Conservation (phyloP, 2,888 invertebrate species). For the Drosophila rubida region DNA sequence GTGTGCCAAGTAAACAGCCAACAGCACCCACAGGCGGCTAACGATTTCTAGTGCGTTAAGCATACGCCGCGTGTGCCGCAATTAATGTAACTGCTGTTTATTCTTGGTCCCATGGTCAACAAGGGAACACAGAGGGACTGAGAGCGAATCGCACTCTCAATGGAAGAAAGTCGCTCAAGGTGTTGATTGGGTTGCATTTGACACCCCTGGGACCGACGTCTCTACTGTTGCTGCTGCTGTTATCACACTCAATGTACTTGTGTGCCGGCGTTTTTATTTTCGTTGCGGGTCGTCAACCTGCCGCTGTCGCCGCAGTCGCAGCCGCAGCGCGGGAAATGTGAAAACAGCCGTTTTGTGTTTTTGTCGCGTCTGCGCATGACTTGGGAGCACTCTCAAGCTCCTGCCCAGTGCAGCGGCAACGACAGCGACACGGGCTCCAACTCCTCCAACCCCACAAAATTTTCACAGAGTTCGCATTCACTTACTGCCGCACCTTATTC, state of each 20-base stretch:
- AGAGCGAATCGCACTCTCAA: background rate
- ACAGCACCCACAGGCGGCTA: constrained; percentile 22
- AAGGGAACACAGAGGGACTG: background rate
- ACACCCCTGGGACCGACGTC: background rate
- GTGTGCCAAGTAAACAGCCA: constrained; percentile 48
- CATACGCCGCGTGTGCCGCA: constrained; percentile 61
- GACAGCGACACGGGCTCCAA: constrained; percentile 47
- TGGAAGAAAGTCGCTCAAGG: constrained; percentile 6
- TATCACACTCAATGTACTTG: constrained; percentile 22
- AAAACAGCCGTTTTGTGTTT: constrained; percentile 78
- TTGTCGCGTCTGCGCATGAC: constrained; percentile 73
- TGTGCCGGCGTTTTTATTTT: constrained; percentile 57
- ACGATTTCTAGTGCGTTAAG: constrained; percentile 41
- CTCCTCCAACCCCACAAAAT: constrained; percentile 36
- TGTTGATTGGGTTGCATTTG: background rate
- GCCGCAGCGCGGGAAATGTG: constrained; percentile 72
- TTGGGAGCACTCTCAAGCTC: background rate
- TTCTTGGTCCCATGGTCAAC: constrained; percentile 10
- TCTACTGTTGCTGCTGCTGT: constrained; percentile 7
- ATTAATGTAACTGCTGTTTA: constrained; percentile 29
- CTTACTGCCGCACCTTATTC: constrained; percentile 59
- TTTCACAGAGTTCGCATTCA: constrained; percentile 38
- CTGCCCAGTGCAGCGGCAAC: constrained; percentile 47
- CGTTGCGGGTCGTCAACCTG: constrained; percentile 76
- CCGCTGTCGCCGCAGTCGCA: background rate